Conservation (phyloP, 2,888 invertebrate genomes). For the Tillus elongatus region DNA sequence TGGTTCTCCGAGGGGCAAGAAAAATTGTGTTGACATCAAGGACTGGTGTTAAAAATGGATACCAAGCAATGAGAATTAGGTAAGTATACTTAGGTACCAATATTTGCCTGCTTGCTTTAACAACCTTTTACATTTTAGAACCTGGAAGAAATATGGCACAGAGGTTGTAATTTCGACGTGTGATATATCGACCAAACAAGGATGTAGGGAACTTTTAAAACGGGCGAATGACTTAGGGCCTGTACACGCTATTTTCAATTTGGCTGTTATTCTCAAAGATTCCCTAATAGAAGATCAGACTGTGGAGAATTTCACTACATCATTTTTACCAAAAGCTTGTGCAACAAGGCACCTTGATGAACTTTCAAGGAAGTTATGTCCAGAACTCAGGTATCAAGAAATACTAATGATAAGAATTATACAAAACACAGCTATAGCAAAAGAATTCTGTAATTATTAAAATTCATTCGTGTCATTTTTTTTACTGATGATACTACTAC, state of each 20-base stretch:
- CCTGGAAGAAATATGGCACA: conserved; percentile 63
- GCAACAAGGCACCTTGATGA: conserved; percentile 69
- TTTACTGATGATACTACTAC: no score
- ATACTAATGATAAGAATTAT: no score
- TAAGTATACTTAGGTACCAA: no score
- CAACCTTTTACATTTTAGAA: no score
- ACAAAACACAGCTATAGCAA: no score
- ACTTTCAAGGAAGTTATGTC: conserved; percentile 50
- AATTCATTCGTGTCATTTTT: no score
- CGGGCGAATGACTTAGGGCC: conserved; percentile 54
- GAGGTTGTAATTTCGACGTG: conserved; percentile 56
- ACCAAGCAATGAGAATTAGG: conserved; percentile 22
- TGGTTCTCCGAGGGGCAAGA: conserved; percentile 77
- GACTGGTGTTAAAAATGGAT: conserved; percentile 17
- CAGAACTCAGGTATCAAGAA: conserved; percentile 41
- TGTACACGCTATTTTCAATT: conserved; percentile 78
- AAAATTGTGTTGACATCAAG: conserved; percentile 81
- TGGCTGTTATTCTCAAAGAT: conserved; percentile 72
- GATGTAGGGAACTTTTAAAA: conserved; percentile 57
- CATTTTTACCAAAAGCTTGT: conserved; percentile 66
- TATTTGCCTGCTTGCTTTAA: no score
- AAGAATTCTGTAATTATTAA: no score
- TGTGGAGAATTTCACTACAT: conserved; percentile 54
- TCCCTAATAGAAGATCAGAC: conserved; percentile 68
- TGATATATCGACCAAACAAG: conserved; percentile 59